phyloP scores from a whole-genome alignment of 2,888 invertebrate genomes.

The Himalopsyche japonica region DNA sequence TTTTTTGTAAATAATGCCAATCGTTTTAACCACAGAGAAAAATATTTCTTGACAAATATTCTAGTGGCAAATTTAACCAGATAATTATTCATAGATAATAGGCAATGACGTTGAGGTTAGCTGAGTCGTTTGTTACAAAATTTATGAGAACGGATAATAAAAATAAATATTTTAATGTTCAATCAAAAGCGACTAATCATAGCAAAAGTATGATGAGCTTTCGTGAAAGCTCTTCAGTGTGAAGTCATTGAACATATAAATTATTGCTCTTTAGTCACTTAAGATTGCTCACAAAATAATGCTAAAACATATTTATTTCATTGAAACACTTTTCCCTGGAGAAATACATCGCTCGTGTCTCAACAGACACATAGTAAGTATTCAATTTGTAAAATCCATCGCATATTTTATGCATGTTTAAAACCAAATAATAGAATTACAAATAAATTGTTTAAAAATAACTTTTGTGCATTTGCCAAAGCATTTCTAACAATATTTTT shows the following conservation, averaged over 20 bases:
- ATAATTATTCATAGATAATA: neutral
- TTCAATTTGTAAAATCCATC: neutral
- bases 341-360: neutral
- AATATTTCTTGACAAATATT: slow-evolving; percentile 5
- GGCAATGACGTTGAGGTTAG: neutral
- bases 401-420: neutral
- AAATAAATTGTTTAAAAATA: neutral
- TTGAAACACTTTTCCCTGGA: neutral
- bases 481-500: neutral
- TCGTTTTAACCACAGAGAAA: slow-evolving; percentile 1
- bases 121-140: neutral
- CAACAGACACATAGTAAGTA: neutral
- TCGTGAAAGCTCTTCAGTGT: too few relatives aligned
- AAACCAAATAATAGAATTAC: neutral
- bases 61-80: neutral
- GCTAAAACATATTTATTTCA: neutral
- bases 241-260: too few relatives aligned
- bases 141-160: neutral
- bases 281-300: neutral
- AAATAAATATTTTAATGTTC: neutral
- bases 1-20: slow-evolving; percentile 4
- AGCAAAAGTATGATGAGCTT: too few relatives aligned
- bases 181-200: neutral
- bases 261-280: neutral
- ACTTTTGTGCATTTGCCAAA: neutral